phyloP scores from a whole-genome alignment of 2,113 vertebrate genomes.

The Gallinago jamesoni region DNA sequence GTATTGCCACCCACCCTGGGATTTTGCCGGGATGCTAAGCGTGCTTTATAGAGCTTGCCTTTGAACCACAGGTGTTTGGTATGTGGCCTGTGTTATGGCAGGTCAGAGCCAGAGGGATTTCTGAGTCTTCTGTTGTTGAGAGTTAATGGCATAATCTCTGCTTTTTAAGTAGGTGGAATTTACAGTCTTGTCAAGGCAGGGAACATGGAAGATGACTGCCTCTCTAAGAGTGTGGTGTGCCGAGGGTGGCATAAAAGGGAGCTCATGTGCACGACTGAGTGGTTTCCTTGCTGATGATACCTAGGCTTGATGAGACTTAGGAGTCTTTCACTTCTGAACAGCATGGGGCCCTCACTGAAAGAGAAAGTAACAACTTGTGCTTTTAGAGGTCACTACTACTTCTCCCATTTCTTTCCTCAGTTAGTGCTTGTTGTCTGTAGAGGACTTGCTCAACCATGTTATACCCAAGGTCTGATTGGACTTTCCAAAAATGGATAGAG shows the following conservation, averaged over 20 bases:
- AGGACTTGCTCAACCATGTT: neutral
- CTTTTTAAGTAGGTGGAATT: neutral
- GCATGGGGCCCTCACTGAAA: neutral
- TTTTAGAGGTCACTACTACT: neutral
- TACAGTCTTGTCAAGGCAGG: neutral
- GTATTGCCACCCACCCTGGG: neutral
- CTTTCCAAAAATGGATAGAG: neutral
- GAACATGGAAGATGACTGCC: rapidly evolving
- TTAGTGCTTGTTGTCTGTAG: neutral
- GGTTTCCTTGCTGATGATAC: neutral
- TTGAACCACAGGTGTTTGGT: neutral
- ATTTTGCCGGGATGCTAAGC: neutral
- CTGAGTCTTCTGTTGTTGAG: neutral
- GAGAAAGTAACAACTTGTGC: neutral
- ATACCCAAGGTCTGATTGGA: neutral
- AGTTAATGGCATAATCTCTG: neutral
- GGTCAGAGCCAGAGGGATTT: neutral
- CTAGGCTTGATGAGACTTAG: neutral
- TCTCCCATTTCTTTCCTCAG: neutral
- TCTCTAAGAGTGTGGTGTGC: neutral
- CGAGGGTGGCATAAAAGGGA: neutral
- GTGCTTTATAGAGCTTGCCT: neutral
- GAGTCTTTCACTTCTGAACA: neutral
- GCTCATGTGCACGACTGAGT: rapidly evolving
- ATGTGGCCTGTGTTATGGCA: neutral